Base-by-base conservation (phyloP, 1,140 invertebrate genomes). In the Penaeus japonicus region DNA sequence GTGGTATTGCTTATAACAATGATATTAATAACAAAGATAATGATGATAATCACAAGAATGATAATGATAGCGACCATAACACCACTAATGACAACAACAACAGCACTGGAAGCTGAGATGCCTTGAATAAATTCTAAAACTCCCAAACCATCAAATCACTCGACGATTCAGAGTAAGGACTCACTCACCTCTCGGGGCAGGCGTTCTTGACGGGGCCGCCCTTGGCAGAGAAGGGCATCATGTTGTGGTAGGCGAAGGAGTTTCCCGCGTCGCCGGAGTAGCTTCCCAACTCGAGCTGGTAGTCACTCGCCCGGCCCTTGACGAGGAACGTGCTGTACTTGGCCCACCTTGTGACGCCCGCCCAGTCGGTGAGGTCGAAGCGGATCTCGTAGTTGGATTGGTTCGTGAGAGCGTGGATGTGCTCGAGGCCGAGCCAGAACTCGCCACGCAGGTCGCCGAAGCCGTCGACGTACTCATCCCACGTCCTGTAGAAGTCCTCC, bases 401-500 rank as follows among this genome's bases (percentile, higher is more conserved):
- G 17, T 82, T 79, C 1, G 89, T 91, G 18, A 92, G 78, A 30
- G 75, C 70, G 17, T 89, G 79, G 12, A 92, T 89, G 80, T 84
- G 86, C 59, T 89, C 77, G 20, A 91, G 81, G 15, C 91, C 93
- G 10, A 94, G 75, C 92, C 93, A 94, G 81, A 92, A 91, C 82
- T 92, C 92, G 20, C 91, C 90, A 20, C 90, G 92, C 10, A 92
- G 89, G 65, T 93, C 92, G 12, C 94, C 94, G 90, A 94, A 94
- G 1, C 94, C 93, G 30, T 91, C 83, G 82, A 92, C 92, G 90
- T 94, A 94, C 54, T 93, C 93, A 24, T 92, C 83, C 93, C 93
- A 94, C n/a, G 92, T 92, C 54, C 93, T 91, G 79, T 86, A 89
- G 77, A 91, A 90, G 57, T 91, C 79, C 80, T 87, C 55, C n/a